Base-by-base conservation (phyloP, 2,113 vertebrate genomes). In the Ceyx melanurus region DNA sequence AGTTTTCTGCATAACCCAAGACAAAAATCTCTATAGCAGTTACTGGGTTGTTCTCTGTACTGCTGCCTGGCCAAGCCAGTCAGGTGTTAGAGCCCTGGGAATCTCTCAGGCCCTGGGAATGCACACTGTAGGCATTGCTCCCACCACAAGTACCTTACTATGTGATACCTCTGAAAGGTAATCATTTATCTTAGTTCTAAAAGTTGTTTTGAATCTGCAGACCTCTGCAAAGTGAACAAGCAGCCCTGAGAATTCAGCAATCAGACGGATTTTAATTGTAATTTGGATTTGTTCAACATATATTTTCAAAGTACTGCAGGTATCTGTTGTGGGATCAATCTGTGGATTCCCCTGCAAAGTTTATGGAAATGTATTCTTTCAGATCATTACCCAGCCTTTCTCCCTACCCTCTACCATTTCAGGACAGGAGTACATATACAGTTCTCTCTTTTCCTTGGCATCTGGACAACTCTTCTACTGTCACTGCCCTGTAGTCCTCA, bases 401-500 rank as follows among this genome's bases (percentile, higher is more conserved):
- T 93, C 60, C 76, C 89, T 95, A 82, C 92, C 93, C 96, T 97
- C 96, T 78, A 96, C 96, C 82, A 84, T 93, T 97, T 96, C 96
- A 96, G 94, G 96, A 96, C 93, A 97, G 95, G 81, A 96, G 89
- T 65, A 94, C 81, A 94, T 94, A 97, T 96, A 97, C 96, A 96
- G 96, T 83, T 93, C 93, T 97, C 77, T 98, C 97, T 98, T 98
- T 98, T 97, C 97, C 96, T 97, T 98, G 97, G 98, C 97, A 94
- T 81, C 77, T 82, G 82, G 97, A 98, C 97, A 98, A 72, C 87
- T 97, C 95, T 92, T 97, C 96, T 95, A 96, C 97, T 97, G 97
- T 97, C 97, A 97, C 97, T 93, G 66, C 96, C 96, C 96, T 97
- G 97, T 92, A 97, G 95, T 97, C 96, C 96, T 98, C 96, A 95